These are phyloP conservation scores for Pollenia amentaria DNA, from an alignment of 2,888 invertebrate genomes.

Conservation along the genomic window DNA sequence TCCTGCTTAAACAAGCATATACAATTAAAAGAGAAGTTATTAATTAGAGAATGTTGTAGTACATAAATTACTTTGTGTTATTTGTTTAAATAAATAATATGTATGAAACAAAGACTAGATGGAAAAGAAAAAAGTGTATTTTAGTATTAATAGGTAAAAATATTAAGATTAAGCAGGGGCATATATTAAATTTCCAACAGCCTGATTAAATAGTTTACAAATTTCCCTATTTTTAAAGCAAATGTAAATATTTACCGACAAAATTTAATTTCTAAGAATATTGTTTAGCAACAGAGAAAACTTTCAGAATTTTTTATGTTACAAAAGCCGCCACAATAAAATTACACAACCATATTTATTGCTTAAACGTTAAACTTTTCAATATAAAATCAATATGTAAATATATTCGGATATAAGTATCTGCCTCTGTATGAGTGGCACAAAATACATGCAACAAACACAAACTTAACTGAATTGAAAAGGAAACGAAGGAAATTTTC, in stretches of 20 bases:
- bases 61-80: neutral
- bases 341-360: constrained; percentile 35
- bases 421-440: neutral
- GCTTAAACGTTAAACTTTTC: constrained; percentile 16
- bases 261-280: constrained; percentile 27
- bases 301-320: constrained; percentile 37
- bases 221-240: neutral
- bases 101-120: neutral
- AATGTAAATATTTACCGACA: neutral
- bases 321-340: constrained; percentile 33
- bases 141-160: neutral
- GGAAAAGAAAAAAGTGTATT: constrained; percentile 8
- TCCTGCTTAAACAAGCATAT: constrained; percentile 39
- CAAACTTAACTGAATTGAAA: neutral
- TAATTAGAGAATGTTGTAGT: constrained; percentile 48
- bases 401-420: neutral
- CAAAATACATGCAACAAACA: neutral
- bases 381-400: constrained; percentile 1
- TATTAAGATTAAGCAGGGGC: too few species aligned
- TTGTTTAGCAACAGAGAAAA: constrained; percentile 1
- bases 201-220: too few species aligned
- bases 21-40: constrained; percentile 52
- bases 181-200: too few species aligned
- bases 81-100: neutral
- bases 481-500: constrained; percentile 37